These are phyloP conservation scores for Nyctalus aviator DNA, from an alignment of 2,797 vertebrate genomes.

Conservation along the genomic window DNA sequence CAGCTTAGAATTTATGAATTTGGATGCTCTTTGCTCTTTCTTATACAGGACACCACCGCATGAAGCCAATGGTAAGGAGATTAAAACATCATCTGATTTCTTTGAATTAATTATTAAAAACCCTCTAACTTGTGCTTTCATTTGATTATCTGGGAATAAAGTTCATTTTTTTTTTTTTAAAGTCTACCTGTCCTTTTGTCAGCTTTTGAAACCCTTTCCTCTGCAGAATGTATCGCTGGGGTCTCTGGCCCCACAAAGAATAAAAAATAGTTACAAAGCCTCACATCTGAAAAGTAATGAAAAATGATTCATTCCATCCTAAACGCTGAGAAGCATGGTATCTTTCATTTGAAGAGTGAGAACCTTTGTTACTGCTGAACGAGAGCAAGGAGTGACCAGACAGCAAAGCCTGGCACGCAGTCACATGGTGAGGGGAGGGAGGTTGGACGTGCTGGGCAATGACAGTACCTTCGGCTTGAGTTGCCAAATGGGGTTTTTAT, in stretches of 20 bases:
- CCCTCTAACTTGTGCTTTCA: not conserved
- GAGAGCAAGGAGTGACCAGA: not conserved
- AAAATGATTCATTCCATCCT: not conserved
- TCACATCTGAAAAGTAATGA: not conserved
- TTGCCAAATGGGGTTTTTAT: not conserved
- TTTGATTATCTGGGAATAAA: not conserved
- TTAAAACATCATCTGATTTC: not conserved
- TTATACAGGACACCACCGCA: not conserved
- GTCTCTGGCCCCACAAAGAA: not conserved
- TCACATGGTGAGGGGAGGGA: accelerated
- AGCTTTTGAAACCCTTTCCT: not conserved
- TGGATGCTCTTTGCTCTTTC: not conserved
- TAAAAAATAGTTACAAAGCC: not conserved
- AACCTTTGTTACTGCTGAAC: not conserved
- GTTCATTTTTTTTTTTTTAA: not conserved
- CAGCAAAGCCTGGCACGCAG: not conserved
- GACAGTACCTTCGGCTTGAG: not conserved
- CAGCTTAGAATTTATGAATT: not conserved
- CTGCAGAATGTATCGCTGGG: not conserved
- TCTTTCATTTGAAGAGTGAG: not conserved
- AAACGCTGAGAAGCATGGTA: not conserved
- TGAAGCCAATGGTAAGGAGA: not conserved
- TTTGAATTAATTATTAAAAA: slow-evolving; percentile 12
- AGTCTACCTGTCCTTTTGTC: not conserved
- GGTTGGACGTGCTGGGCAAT: not conserved